phyloP scores from a whole-genome alignment of 2,113 vertebrate species.

The Coregonus clupeaformis region DNA sequence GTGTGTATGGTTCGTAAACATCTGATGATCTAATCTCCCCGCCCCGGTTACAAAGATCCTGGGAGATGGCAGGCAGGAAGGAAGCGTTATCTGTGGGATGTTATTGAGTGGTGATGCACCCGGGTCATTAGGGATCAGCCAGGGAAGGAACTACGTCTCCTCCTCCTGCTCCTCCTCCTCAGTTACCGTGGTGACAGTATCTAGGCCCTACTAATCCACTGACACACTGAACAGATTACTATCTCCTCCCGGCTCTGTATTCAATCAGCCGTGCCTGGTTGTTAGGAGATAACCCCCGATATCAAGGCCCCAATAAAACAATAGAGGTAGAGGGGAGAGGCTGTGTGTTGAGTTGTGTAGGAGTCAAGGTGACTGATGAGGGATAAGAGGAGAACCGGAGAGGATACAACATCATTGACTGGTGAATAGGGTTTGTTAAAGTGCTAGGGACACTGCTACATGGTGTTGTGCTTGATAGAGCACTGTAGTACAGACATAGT shows the following conservation, averaged over 20 bases:
- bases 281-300: constrained; percentile 62
- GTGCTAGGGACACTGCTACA: background rate
- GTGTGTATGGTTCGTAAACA: background rate
- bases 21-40: too few species aligned
- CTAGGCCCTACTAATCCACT: constrained; percentile 62
- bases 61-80: constrained; percentile 39
- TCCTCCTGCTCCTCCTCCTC: constrained; percentile 19
- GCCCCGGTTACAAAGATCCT: background rate
- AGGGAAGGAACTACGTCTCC: constrained; percentile 26
- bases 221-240: constrained; percentile 66
- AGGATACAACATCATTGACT: background rate
- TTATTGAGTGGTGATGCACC: constrained; percentile 51
- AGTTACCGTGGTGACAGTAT: constrained; percentile 61
- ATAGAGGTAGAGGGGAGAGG: constrained; percentile 27
- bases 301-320: constrained; percentile 59
- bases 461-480: background rate
- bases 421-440: constrained; percentile 16
- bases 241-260: constrained; percentile 59
- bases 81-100: constrained; percentile 48
- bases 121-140: constrained; percentile 41
- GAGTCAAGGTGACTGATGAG: constrained; percentile 42
- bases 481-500: background rate
- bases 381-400: background rate
- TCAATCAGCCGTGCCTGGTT: constrained; percentile 65
- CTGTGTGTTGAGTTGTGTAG: constrained; percentile 48